Conservation (phyloP, 2,888 invertebrate genomes). For the Drosophila percnosoma region DNA sequence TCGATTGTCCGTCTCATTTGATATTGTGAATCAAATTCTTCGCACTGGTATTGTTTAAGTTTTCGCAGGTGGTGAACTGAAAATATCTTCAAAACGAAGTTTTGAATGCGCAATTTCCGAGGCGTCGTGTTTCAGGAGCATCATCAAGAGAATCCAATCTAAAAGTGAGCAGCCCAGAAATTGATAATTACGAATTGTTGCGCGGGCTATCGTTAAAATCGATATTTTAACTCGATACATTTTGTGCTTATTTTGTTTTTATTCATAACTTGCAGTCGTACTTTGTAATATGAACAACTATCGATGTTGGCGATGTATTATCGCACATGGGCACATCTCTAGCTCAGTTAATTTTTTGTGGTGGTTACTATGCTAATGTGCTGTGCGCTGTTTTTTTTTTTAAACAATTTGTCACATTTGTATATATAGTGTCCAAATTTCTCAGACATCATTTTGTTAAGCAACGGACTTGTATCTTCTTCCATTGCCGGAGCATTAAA, state of each 20-base stretch:
- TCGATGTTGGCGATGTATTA: constrained; percentile 5
- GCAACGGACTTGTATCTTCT: not conserved
- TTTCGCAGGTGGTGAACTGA: not conserved
- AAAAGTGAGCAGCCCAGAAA: not conserved
- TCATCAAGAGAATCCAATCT: not conserved
- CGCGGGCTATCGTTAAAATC: not conserved
- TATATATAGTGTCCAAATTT: constrained; percentile 6
- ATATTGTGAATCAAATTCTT: not conserved
- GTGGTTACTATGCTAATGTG: constrained; percentile 53
- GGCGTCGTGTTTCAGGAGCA: not conserved
- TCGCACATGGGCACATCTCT: constrained; percentile 14
- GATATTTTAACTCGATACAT: not conserved
- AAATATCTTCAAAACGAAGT: not conserved
- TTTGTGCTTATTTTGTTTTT: not conserved
- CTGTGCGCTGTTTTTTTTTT: constrained; percentile 24
- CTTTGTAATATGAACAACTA: not conserved
- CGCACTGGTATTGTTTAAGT: not conserved
- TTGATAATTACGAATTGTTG: not conserved
- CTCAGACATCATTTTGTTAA: constrained; percentile 2
- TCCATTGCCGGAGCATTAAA: constrained; percentile 7
- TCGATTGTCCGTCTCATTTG: not conserved
- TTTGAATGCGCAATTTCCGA: too few species aligned
- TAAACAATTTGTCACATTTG: constrained; percentile 12
- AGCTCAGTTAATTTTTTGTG: constrained; percentile 62
- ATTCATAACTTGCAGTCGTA: not conserved